Conservation (phyloP, 2,113 vertebrate genomes). For the Brachionichthys hirsutus region DNA sequence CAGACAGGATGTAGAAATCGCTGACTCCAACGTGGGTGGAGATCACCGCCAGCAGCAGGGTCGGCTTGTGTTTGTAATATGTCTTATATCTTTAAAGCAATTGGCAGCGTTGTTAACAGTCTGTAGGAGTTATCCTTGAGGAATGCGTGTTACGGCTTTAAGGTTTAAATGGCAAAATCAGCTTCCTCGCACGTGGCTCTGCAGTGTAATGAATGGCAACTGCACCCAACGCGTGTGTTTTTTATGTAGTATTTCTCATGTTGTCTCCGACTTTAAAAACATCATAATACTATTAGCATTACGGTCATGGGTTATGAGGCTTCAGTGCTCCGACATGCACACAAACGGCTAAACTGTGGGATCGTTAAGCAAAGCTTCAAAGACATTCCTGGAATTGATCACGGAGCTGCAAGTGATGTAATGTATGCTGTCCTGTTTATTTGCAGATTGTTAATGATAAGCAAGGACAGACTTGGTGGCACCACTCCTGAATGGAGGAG, state of each 20-base stretch:
- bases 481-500: constrained; percentile 67
- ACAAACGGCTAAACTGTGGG: constrained; percentile 44
- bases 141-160: neutral
- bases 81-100: constrained; percentile 7
- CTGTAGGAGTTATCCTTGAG: neutral
- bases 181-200: neutral
- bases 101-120: constrained; percentile 1
- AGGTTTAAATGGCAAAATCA: constrained; percentile 13
- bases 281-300: constrained; percentile 24
- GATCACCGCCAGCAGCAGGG: neutral
- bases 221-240: neutral
- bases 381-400: constrained; percentile 78
- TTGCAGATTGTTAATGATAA: constrained; percentile 81
- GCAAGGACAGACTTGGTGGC: constrained; percentile 76
- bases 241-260: constrained; percentile 17
- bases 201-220: neutral
- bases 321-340: constrained; percentile 36
- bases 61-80: constrained; percentile 19
- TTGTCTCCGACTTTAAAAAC: neutral
- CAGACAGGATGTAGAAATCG: constrained; percentile 35
- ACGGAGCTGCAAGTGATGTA: constrained; percentile 75
- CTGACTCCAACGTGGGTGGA: constrained; percentile 25
- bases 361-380: constrained; percentile 77
- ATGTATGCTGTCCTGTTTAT: constrained; percentile 79
- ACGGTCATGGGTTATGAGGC: constrained; percentile 52